Conservation (phyloP, 2,888 invertebrate species). For the Dynastes hyllus region DNA sequence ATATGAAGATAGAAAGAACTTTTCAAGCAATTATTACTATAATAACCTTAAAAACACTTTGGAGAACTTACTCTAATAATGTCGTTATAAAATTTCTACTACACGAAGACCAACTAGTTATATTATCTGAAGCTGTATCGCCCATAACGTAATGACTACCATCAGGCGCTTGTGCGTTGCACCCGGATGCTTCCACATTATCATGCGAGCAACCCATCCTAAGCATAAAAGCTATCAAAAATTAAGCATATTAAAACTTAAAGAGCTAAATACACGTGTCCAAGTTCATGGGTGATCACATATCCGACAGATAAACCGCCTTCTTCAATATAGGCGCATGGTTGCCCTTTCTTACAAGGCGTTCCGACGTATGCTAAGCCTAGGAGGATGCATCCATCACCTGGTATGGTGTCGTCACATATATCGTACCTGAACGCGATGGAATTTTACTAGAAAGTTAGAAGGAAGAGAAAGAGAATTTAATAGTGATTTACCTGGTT, state of each 20-base stretch:
- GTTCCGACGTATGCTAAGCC: constrained; percentile 80
- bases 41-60: no score
- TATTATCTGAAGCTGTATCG: constrained; percentile 73
- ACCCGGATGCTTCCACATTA: constrained; percentile 68
- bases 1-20: no score
- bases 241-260: constrained; percentile 53
- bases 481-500: constrained; percentile 71
- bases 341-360: constrained; percentile 76
- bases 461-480: not conserved
- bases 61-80: constrained; percentile 73
- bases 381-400: constrained; percentile 73
- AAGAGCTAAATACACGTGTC: constrained; percentile 76
- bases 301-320: constrained; percentile 78
- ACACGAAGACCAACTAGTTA: constrained; percentile 76
- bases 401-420: constrained; percentile 68
- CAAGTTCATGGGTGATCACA: constrained; percentile 80
- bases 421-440: constrained; percentile 72
- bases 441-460: no score
- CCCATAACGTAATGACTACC: constrained; percentile 76
- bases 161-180: constrained; percentile 70
- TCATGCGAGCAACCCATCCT: constrained; percentile 71
- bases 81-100: constrained; percentile 74
- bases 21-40: no score
- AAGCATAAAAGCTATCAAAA: not conserved
- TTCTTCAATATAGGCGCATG: constrained; percentile 81